phyloP scores from a whole-genome alignment of 2,888 invertebrate species.

The Coecobrya sp. region DNA sequence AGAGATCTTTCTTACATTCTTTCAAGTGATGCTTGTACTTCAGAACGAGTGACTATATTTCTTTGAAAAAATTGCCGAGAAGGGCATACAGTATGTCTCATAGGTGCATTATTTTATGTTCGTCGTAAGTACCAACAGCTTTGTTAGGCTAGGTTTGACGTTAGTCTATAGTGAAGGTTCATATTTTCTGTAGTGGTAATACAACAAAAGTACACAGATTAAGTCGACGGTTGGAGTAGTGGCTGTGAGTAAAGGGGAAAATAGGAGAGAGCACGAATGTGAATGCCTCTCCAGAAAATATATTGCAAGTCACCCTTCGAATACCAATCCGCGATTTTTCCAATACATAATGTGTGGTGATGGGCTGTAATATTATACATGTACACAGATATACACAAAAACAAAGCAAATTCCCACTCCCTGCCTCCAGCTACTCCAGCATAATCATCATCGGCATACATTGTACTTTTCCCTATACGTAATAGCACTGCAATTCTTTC shows the following conservation, averaged over 20 bases:
- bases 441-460: constrained; percentile 21
- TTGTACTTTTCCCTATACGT: constrained; percentile 42
- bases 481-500: constrained; percentile 69
- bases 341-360: constrained; percentile 49
- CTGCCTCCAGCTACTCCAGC: not conserved
- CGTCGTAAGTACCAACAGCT: constrained; percentile 69
- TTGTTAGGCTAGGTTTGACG: constrained; percentile 51
- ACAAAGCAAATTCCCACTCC: constrained; percentile 60
- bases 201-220: constrained; percentile 36
- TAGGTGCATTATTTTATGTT: constrained; percentile 72
- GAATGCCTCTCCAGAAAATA: constrained; percentile 70
- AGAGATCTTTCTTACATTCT: constrained; percentile 72
- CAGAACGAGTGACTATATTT: constrained; percentile 24
- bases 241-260: constrained; percentile 21
- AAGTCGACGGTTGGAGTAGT: constrained; percentile 12
- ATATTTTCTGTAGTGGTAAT: constrained; percentile 18
- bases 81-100: constrained; percentile 25
- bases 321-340: constrained; percentile 73
- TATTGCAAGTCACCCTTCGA: constrained; percentile 74
- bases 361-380: constrained; percentile 29
- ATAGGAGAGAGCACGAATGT: constrained; percentile 26
- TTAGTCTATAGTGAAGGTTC: constrained; percentile 7
- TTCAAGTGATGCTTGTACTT: constrained; percentile 51
- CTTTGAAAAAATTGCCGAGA: constrained; percentile 44
- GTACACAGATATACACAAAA: constrained; percentile 46